phyloP scores from a whole-genome alignment of 2,888 invertebrate genomes.

The Cataglyphis altisquamis region DNA sequence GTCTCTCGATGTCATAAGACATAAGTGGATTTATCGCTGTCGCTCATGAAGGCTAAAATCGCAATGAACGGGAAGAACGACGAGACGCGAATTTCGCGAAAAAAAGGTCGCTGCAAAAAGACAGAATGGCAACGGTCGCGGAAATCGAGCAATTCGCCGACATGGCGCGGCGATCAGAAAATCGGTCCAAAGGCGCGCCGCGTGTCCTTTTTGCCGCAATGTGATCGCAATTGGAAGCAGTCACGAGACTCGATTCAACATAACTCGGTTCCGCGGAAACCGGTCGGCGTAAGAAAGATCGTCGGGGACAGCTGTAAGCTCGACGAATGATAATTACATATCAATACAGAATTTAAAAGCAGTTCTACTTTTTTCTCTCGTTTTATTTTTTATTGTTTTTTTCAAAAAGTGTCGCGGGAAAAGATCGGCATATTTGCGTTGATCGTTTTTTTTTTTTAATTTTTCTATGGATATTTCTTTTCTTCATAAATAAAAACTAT shows the following conservation, averaged over 20 bases:
- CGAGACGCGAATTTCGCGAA: neutral
- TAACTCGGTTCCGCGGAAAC: slow-evolving; percentile 66
- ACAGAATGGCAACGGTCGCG: slow-evolving; percentile 64
- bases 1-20: slow-evolving; percentile 4
- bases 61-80: slow-evolving; percentile 20
- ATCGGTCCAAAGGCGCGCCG: slow-evolving; percentile 76
- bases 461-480: neutral
- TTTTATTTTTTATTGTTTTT: neutral
- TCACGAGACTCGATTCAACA: slow-evolving; percentile 78
- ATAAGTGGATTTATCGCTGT: slow-evolving; percentile 45
- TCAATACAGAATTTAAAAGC: slow-evolving; percentile 84
- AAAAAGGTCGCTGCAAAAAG: slow-evolving; percentile 63
- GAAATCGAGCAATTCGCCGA: slow-evolving; percentile 41
- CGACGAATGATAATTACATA: slow-evolving; percentile 85
- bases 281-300: slow-evolving; percentile 71
- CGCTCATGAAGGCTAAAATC: slow-evolving; percentile 25
- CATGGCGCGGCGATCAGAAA: slow-evolving; percentile 70
- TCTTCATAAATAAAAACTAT: neutral
- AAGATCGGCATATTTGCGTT: neutral
- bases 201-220: slow-evolving; percentile 82
- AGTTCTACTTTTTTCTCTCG: slow-evolving; percentile 22
- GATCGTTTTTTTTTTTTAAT: neutral
- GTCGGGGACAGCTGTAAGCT: slow-evolving; percentile 67
- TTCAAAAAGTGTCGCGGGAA: slow-evolving; percentile 18
- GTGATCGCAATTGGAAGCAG: slow-evolving; percentile 82